phyloP scores from a whole-genome alignment of 2,113 vertebrate species.

The Prochilodus magdalenae region DNA sequence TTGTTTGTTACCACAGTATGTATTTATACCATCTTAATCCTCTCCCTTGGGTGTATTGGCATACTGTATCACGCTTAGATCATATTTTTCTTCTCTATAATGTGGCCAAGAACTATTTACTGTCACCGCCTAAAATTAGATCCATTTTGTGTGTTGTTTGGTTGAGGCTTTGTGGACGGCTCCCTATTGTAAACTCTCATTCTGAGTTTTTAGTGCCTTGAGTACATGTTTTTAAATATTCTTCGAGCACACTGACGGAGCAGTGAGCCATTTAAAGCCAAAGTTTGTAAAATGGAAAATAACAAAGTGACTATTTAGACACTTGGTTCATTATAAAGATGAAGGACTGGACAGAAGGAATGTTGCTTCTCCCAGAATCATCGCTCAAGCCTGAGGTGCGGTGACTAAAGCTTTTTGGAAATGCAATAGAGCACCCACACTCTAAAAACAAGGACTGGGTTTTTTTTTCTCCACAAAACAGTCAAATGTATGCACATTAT shows the following conservation, averaged over 20 bases:
- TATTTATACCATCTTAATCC: background rate
- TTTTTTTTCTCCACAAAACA: too few relatives aligned
- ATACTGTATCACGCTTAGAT: background rate
- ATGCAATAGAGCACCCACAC: too few relatives aligned
- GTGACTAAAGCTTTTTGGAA: background rate
- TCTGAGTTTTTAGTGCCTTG: background rate
- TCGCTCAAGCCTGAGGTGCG: background rate
- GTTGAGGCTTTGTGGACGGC: background rate
- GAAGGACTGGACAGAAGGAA: background rate
- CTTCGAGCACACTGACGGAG: background rate
- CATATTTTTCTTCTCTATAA: background rate
- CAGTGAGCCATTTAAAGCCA: background rate
- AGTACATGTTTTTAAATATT: background rate
- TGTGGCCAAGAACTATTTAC: background rate
- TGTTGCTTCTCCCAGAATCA: slow-evolving; percentile 1
- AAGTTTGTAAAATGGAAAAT: slow-evolving; percentile 2
- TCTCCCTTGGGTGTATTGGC: background rate
- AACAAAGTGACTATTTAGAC: background rate
- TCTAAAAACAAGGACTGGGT: too few relatives aligned
- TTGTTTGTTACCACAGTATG: background rate
- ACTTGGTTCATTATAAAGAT: background rate
- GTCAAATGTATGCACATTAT: too few relatives aligned
- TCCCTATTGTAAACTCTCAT: background rate
- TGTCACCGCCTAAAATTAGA: background rate
- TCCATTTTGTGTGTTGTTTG: background rate